Percentiles rank a stretch among this genome's conserved stretches.
phyloP scores from a whole-genome alignment of 1,140 invertebrate genomes.

The Leptopilina boulardi region DNA sequence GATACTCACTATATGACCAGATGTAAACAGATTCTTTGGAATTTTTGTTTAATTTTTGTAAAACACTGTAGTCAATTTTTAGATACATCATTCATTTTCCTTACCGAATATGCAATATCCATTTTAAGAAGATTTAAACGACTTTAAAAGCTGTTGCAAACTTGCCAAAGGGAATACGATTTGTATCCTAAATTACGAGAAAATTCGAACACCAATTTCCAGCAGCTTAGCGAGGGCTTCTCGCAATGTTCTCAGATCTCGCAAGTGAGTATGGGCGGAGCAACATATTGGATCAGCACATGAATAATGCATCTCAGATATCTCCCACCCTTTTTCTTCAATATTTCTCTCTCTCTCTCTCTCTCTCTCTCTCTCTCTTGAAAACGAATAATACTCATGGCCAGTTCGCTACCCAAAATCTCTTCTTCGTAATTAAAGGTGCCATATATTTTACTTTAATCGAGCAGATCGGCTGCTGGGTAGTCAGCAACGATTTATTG shows the following conservation, averaged over 20 bases:
- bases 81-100: too few relatives aligned
- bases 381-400: conserved; percentile 40
- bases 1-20: too few relatives aligned
- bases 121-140: neutral
- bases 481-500: conserved; percentile 61
- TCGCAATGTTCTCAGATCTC: conserved; percentile 51
- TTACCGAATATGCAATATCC: neutral
- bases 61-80: too few relatives aligned
- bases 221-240: conserved; percentile 70
- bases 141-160: neutral
- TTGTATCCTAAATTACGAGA: conserved; percentile 67
- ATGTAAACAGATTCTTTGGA: too few relatives aligned
- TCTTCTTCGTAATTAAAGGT: conserved; percentile 68
- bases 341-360: conserved; percentile 40
- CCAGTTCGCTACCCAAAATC: conserved; percentile 59
- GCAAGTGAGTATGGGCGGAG: conserved; percentile 54
- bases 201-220: conserved; percentile 75
- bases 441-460: conserved; percentile 73
- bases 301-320: conserved; percentile 75
- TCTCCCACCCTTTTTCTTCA: conserved; percentile 51
- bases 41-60: too few relatives aligned
- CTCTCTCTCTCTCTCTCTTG: conserved; percentile 37
- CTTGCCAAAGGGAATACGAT: conserved; percentile 20
- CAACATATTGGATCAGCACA: conserved; percentile 76
- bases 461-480: conserved; percentile 63